phyloP scores from a whole-genome alignment of 2,797 vertebrate species.

The Thaleichthys pacificus region DNA sequence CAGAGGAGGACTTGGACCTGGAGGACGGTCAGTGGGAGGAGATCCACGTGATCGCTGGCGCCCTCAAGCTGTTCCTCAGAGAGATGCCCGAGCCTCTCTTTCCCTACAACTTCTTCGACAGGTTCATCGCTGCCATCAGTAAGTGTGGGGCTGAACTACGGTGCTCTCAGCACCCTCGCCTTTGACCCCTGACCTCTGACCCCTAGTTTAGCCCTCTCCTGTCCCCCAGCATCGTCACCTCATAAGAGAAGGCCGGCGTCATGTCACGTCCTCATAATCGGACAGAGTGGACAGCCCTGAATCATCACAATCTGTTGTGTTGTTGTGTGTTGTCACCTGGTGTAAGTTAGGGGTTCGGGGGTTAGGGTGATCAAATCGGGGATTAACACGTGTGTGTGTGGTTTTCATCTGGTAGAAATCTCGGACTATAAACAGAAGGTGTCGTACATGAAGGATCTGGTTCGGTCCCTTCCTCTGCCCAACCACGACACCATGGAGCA shows the following conservation, averaged over 20 bases:
- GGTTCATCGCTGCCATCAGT: conserved; percentile 91
- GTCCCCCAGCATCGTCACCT: neutral
- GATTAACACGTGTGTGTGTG: too few relatives aligned
- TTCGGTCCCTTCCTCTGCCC: conserved; percentile 77
- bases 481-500: conserved; percentile 88
- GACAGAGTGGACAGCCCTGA: too few relatives aligned
- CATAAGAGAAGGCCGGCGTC: too few relatives aligned
- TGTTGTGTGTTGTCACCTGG: too few relatives aligned
- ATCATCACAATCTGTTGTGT: too few relatives aligned
- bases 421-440: conserved; percentile 71
- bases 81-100: conserved; percentile 90
- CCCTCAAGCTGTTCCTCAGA: conserved; percentile 90
- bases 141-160: conserved; percentile 50
- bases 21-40: conserved; percentile 92
- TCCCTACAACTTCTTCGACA: conserved; percentile 84
- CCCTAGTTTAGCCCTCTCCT: neutral
- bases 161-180: neutral
- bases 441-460: conserved; percentile 81
- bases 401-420: conserved; percentile 70
- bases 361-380: too few relatives aligned
- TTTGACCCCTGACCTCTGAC: too few relatives aligned
- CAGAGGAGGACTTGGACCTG: conserved; percentile 86
- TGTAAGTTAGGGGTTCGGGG: too few relatives aligned
- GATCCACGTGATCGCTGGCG: conserved; percentile 90
- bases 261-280: too few relatives aligned